Conservation (phyloP, 2,113 vertebrate species). For the Equus przewalskii region DNA sequence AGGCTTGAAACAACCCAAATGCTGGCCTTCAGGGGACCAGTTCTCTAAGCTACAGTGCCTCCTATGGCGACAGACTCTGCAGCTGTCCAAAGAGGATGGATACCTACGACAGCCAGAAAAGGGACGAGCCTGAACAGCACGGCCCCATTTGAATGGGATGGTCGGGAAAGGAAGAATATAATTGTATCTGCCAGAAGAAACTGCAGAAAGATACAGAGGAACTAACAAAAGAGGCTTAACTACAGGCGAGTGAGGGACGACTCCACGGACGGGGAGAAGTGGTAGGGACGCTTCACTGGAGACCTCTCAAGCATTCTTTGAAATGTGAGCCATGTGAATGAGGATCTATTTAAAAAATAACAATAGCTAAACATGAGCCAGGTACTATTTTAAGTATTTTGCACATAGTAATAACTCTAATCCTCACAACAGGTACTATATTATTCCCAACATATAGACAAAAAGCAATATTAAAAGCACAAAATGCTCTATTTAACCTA, state of each 20-base stretch:
- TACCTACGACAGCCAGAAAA: neutral
- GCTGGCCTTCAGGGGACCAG: too few species aligned
- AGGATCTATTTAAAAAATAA: neutral
- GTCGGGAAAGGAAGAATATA: too few species aligned
- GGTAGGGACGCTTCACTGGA: neutral
- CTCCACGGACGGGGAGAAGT: fast-evolving
- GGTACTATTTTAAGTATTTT: neutral
- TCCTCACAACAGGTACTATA: neutral
- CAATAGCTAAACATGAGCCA: neutral
- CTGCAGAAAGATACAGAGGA: neutral
- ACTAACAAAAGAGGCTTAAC: neutral
- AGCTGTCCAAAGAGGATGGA: neutral
- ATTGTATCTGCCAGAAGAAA: neutral
- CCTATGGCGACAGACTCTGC: fast-evolving
- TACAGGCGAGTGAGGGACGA: neutral
- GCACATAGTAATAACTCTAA: neutral
- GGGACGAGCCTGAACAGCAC: neutral
- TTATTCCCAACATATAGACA: neutral
- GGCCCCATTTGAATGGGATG: neutral
- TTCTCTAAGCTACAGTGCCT: neutral
- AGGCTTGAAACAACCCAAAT: neutral
- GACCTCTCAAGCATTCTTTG: neutral
- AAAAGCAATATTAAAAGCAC: neutral
- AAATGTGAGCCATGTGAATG: neutral
- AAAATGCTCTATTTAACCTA: neutral